A percentile compares a stretch with the other conserved stretches of the same genome.
Conservation (phyloP, 2,888 invertebrate genomes). For the Nipponacmea schrenckii region DNA sequence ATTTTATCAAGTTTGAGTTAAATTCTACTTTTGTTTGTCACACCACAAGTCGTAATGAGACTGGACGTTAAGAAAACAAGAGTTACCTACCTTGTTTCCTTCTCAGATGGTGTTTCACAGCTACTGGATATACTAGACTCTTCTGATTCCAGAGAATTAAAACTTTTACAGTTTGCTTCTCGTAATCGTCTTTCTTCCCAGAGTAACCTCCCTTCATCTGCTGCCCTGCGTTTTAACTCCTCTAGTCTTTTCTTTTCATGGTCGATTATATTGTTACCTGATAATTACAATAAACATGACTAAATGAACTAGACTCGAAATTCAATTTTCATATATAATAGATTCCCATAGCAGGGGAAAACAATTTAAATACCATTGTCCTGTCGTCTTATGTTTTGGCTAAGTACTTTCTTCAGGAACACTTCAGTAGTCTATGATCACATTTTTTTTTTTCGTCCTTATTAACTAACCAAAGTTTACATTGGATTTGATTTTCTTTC, state of each 20-base stretch:
- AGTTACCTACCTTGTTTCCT: conserved; percentile 62
- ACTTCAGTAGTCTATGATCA: too few relatives aligned
- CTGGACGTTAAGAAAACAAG: not conserved
- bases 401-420: too few relatives aligned
- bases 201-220: conserved; percentile 88
- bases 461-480: too few relatives aligned
- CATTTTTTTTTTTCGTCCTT: too few relatives aligned
- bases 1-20: too few relatives aligned
- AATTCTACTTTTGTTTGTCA: too few relatives aligned
- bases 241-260: conserved; percentile 88
- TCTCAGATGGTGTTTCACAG: conserved; percentile 73
- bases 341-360: too few relatives aligned
- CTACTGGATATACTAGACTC: conserved; percentile 74
- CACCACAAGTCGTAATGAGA: too few relatives aligned
- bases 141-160: conserved; percentile 75
- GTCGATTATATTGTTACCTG: conserved; percentile 91
- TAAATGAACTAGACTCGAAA: not conserved
- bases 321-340: too few relatives aligned
- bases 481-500: too few relatives aligned
- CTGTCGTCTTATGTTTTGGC: too few relatives aligned
- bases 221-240: conserved; percentile 85
- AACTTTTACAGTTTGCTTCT: conserved; percentile 72
- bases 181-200: conserved; percentile 79
- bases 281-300: not conserved
- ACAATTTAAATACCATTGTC: too few relatives aligned